Evolutionary conservation across 2,797 vertebrate species (phyloP).

Genomic region (Synaphobranchus kaupii): DNA sequence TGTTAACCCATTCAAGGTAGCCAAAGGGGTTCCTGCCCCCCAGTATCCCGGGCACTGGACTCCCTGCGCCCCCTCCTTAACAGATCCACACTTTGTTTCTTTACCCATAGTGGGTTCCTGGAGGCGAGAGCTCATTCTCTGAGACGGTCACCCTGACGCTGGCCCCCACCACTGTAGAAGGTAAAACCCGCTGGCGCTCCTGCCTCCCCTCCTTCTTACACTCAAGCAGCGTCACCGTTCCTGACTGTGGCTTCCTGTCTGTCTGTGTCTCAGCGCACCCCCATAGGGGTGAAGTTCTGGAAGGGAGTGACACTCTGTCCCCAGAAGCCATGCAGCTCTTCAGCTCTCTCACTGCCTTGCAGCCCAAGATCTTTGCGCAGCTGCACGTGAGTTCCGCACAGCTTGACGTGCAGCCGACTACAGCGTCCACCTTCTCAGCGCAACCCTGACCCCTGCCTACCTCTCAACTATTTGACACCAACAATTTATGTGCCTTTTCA

Average conservation of each 20-base stretch:
- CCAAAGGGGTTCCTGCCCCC: not conserved
- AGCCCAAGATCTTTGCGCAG: constrained; percentile 81
- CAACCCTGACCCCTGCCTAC: not conserved
- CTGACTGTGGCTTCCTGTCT: not conserved
- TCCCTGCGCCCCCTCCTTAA: not conserved
- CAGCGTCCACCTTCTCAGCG: not conserved
- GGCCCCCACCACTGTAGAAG: constrained; percentile 67
- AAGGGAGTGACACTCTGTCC: constrained; percentile 56
- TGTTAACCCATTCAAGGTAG: not conserved
- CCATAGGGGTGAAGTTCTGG: constrained; percentile 41
- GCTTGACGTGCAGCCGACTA: no score
- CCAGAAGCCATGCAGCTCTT: constrained; percentile 72
- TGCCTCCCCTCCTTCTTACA: not conserved
- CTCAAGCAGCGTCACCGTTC: not conserved
- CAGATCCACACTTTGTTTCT: constrained; percentile 23
- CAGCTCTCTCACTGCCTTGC: constrained; percentile 75
- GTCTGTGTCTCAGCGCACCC: constrained; percentile 30
- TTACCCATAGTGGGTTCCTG: constrained; percentile 76
- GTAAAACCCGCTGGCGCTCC: constrained; percentile 56
- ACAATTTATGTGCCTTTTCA: not conserved
- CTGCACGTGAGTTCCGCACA: constrained; percentile 68
- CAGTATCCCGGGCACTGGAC: not conserved
- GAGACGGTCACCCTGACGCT: constrained; percentile 80
- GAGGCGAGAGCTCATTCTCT: constrained; percentile 56
- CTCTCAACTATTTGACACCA: not conserved